Conservation (phyloP, 1,140 invertebrate species). For the Bathynomus jamesi region DNA sequence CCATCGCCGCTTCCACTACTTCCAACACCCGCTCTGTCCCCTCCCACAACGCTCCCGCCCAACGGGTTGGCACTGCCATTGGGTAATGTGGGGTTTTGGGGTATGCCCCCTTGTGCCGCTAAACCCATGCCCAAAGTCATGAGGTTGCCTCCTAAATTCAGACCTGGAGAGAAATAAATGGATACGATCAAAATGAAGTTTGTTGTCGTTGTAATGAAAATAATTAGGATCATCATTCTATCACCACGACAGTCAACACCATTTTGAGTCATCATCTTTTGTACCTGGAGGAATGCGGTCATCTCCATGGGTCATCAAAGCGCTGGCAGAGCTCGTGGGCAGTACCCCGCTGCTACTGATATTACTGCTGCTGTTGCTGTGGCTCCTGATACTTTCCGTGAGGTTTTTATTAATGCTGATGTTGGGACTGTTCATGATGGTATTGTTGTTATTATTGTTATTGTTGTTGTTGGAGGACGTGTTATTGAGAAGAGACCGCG, state of each 20-base stretch:
- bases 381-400: slow-evolving; percentile 19
- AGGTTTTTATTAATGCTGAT: slow-evolving; percentile 38
- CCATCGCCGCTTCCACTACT: not conserved
- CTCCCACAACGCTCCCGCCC: slow-evolving; percentile 14
- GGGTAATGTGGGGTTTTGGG: not conserved
- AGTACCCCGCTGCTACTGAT: slow-evolving; percentile 24
- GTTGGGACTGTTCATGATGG: slow-evolving; percentile 47
- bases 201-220: too few species aligned
- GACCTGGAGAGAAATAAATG: too few species aligned
- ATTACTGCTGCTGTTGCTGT: slow-evolving; percentile 28
- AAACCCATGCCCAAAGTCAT: not conserved
- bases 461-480: slow-evolving; percentile 27
- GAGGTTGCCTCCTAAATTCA: not conserved
- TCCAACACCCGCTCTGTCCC: slow-evolving; percentile 2
- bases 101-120: not conserved
- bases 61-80: slow-evolving; percentile 1
- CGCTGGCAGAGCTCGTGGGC: slow-evolving; percentile 21
- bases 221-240: too few species aligned
- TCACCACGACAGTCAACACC: too few species aligned
- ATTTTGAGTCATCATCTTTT: too few species aligned
- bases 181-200: too few species aligned
- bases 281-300: slow-evolving; percentile 31
- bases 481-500: not conserved
- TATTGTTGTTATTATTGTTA: slow-evolving; percentile 53
- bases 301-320: slow-evolving; percentile 33